Conservation (phyloP, 2,113 vertebrate species). For the Accipiter virgatus region DNA sequence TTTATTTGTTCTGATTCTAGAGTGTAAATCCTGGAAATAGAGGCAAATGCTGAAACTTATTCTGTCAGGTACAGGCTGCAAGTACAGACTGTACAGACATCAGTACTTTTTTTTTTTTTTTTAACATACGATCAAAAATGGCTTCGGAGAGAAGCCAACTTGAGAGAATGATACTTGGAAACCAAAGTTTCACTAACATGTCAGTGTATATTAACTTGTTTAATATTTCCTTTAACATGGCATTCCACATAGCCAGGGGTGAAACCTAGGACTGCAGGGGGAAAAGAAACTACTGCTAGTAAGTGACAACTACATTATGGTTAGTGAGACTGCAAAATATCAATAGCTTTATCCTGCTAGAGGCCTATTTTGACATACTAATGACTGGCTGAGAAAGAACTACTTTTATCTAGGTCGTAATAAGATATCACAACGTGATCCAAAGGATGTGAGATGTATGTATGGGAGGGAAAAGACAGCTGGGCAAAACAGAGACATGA, state of each 20-base stretch:
- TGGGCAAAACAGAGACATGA: not conserved
- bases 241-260: not conserved
- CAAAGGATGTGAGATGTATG: not conserved
- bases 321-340: constrained; percentile 28
- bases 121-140: not conserved
- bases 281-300: not conserved
- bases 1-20: not conserved
- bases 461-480: not conserved
- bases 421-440: constrained; percentile 9
- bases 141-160: not conserved
- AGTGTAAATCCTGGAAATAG: not conserved
- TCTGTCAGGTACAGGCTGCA: not conserved
- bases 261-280: not conserved
- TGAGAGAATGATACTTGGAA: not conserved
- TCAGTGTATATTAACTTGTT: not conserved
- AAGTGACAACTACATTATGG: constrained; percentile 16
- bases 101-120: not conserved
- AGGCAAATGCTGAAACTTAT: constrained; percentile 6
- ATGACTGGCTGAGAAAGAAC: constrained; percentile 28
- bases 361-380: constrained; percentile 51
- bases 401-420: constrained; percentile 57
- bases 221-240: constrained; percentile 6
- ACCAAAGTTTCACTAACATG: not conserved
- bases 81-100: not conserved
- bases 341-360: constrained; percentile 37